Conservation (phyloP, 1,140 invertebrate genomes). For the Aphidius ervi region DNA sequence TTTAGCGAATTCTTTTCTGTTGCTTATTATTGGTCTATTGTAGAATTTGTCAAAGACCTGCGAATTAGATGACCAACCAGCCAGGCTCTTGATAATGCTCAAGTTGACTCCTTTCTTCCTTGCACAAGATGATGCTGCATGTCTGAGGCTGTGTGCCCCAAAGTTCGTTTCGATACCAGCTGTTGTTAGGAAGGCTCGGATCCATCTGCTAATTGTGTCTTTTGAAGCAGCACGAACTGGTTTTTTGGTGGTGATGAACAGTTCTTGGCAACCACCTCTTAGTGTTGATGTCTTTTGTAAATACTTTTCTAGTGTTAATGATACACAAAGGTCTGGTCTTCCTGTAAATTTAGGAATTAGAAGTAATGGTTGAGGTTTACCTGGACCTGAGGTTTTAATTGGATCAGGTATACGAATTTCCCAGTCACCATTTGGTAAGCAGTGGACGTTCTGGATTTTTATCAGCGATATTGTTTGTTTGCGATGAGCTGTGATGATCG, state of each 20-base stretch:
- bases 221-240: constrained; percentile 9
- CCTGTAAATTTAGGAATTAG: constrained; percentile 9
- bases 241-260: constrained; percentile 17
- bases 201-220: constrained; percentile 20
- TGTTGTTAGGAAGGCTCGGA: constrained; percentile 11
- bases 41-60: constrained; percentile 18
- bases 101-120: constrained; percentile 6
- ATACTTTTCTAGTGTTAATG: constrained; percentile 8
- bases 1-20: constrained; percentile 13
- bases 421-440: too few relatives aligned
- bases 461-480: not conserved
- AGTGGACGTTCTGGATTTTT: not conserved
- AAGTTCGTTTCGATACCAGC: constrained; percentile 11
- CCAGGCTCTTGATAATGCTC: constrained; percentile 8
- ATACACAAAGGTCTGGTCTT: constrained; percentile 17
- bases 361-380: constrained; percentile 16
- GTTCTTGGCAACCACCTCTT: not conserved
- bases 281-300: constrained; percentile 7
- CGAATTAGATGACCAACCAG: constrained; percentile 15
- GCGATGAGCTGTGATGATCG: not conserved
- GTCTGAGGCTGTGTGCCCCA: constrained; percentile 14
- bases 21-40: constrained; percentile 10
- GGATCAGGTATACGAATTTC: not conserved
- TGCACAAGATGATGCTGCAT: constrained; percentile 18
- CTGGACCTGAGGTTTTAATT: constrained; percentile 18